A percentile compares a stretch with the other conserved stretches of the same genome.
phyloP scores from a whole-genome alignment of 2,113 vertebrate species.

The Ardeotis arabs region DNA sequence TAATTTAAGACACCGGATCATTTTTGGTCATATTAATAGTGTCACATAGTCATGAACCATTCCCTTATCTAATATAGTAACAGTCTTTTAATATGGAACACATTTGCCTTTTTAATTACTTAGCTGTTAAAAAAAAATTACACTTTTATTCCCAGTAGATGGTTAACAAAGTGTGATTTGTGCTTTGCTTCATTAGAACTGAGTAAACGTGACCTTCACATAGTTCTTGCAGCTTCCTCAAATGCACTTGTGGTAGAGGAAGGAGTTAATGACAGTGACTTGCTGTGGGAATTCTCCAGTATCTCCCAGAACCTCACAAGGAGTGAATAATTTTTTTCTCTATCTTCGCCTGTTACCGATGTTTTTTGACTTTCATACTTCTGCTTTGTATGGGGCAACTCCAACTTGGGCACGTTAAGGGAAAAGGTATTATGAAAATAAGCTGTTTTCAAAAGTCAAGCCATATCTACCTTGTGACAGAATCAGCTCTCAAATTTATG shows the following conservation, averaged over 20 bases:
- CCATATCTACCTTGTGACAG: not conserved
- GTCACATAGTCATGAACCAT: constrained; percentile 53
- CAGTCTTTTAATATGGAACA: constrained; percentile 55
- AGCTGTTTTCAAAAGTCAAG: not conserved
- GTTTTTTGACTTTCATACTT: not conserved
- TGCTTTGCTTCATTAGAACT: constrained; percentile 57
- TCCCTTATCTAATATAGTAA: constrained; percentile 68
- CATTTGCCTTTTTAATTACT: constrained; percentile 74
- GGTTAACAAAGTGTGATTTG: constrained; percentile 70
- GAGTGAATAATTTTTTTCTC: not conserved
- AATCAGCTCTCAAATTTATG: not conserved
- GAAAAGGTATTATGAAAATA: not conserved
- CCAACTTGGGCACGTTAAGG: not conserved
- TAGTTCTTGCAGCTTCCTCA: constrained; percentile 42
- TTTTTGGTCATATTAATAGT: constrained; percentile 69
- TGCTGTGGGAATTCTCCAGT: not conserved
- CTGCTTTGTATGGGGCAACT: not conserved
- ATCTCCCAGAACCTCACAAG: not conserved
- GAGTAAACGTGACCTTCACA: constrained; percentile 66
- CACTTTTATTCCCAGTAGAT: constrained; percentile 39
- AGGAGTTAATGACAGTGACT: constrained; percentile 18
- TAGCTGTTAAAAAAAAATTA: constrained; percentile 40
- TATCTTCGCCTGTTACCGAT: not conserved
- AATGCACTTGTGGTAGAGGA: not conserved
- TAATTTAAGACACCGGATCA: constrained; percentile 65